A percentile compares a stretch with the other conserved stretches of the same genome.
These are phyloP conservation scores for Thereva nobilitata DNA, from an alignment of 2,888 invertebrate genomes.

Conservation along the genomic window DNA sequence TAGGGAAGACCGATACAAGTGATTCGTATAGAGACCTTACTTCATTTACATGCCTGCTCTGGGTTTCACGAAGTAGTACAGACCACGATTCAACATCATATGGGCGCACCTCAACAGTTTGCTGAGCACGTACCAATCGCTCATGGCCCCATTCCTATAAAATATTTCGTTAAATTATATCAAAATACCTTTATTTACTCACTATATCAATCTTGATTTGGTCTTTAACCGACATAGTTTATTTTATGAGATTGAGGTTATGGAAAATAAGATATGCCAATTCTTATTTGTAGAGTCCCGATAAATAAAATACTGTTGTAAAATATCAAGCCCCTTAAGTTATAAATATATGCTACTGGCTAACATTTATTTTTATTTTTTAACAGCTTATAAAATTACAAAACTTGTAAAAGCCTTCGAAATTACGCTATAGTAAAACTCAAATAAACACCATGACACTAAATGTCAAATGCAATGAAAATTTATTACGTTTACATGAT, in stretches of 20 bases:
- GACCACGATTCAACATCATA: conserved; percentile 99
- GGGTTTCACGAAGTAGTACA: conserved; percentile 90
- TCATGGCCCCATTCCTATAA: conserved; percentile 86
- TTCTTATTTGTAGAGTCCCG: too few species aligned
- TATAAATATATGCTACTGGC: too few species aligned
- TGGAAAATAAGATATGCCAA: too few species aligned
- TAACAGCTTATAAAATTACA: too few species aligned
- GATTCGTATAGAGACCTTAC: conserved; percentile 92
- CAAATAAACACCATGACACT: too few species aligned
- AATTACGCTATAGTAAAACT: too few species aligned
- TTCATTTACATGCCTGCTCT: conserved; percentile 83
- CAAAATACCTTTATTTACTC: conserved; percentile 44
- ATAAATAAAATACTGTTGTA: too few species aligned
- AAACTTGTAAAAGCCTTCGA: too few species aligned
- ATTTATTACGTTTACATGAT: too few species aligned
- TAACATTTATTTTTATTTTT: too few species aligned
- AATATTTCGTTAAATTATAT: not conserved
- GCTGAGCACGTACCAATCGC: conserved; percentile 78
- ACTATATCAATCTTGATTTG: conserved; percentile 58
- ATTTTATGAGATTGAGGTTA: not conserved
- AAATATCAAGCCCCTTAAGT: too few species aligned
- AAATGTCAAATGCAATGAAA: too few species aligned
- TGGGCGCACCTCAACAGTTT: conserved; percentile 82
- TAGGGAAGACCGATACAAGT: conserved; percentile 91
- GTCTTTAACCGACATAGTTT: conserved; percentile 54